Percentiles rank a stretch among this genome's conserved stretches.
phyloP scores from a whole-genome alignment of 2,113 vertebrate species.

The mouse (Mus musculus) region GRCm39 chrX:11508501-11509000 shows the following conservation, averaged over 20 bases:
- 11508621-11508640: constrained; percentile 63
- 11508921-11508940: background rate
- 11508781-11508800: background rate
- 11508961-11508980: background rate
- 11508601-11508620: constrained; percentile 74
- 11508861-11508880: background rate
- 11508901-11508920: background rate
- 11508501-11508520: constrained; percentile 78
- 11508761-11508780: background rate
- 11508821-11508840: background rate
- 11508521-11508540: constrained; percentile 74
- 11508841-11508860: constrained; percentile 40
- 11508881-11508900: background rate
- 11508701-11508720: constrained; percentile 26
- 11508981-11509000: background rate
- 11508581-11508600: constrained; percentile 79
- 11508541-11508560: constrained; percentile 77
- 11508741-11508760: constrained; percentile 24
- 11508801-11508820: background rate
- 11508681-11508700: background rate
- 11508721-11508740: constrained; percentile 1
- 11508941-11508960: background rate
- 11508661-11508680: constrained; percentile 57
- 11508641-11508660: constrained; percentile 65
- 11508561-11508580: constrained; percentile 72